Conservation (phyloP, 2,113 vertebrate genomes). For the Prochilodus magdalenae region DNA sequence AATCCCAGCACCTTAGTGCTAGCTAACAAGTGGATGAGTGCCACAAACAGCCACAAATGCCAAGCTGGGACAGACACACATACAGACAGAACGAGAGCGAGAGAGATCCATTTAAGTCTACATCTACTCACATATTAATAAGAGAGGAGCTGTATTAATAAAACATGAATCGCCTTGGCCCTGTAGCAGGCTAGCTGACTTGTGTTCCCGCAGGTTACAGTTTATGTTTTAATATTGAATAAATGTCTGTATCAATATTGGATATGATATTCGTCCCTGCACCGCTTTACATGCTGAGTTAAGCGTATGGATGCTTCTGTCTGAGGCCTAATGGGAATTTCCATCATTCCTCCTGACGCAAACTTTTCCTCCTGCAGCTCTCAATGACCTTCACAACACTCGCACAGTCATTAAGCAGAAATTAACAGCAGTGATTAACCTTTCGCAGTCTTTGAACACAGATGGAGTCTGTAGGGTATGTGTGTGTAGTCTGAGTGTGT, state of each 20-base stretch:
- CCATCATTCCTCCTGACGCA: conserved; percentile 15
- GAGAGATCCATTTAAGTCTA: conserved; percentile 35
- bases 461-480: conserved; percentile 13
- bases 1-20: conserved; percentile 4
- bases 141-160: conserved; percentile 46
- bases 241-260: conserved; percentile 56
- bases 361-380: conserved; percentile 19
- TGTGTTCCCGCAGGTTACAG: conserved; percentile 50
- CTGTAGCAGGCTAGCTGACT: conserved; percentile 38
- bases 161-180: conserved; percentile 37
- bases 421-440: conserved; percentile 53
- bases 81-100: conserved; percentile 12
- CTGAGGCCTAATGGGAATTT: conserved; percentile 23
- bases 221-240: conserved; percentile 57
- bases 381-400: conserved; percentile 45
- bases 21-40: conserved; percentile 4
- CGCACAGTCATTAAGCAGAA: conserved; percentile 50
- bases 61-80: background rate
- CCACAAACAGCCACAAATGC: conserved; percentile 29
- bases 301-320: conserved; percentile 16
- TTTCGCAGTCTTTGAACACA: conserved; percentile 42
- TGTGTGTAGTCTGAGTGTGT: background rate
- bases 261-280: conserved; percentile 37
- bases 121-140: conserved; percentile 54
- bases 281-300: conserved; percentile 32